A percentile compares a stretch with the other conserved stretches of the same genome.
Conservation (phyloP, 2,888 invertebrate species). For the Pollenia amentaria region DNA sequence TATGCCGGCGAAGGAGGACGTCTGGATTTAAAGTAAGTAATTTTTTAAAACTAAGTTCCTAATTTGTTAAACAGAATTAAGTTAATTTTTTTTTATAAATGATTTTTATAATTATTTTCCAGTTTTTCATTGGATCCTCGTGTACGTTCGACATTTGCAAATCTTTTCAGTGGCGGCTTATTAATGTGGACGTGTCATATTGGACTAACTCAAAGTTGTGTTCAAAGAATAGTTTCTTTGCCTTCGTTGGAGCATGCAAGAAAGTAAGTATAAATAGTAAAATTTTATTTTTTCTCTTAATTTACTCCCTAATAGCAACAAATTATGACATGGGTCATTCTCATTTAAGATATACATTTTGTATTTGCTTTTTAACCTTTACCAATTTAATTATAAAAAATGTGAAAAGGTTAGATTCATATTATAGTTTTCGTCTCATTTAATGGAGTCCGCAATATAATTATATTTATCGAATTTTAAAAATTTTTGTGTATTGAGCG, state of each 20-base stretch:
- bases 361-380: too few species aligned
- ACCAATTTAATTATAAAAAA: too few species aligned
- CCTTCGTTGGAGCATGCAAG: conserved; percentile 86
- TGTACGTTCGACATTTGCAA: conserved; percentile 88
- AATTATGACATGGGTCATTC: not conserved
- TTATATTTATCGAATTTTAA: too few species aligned
- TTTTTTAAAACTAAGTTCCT: not conserved
- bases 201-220: conserved; percentile 90
- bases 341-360: too few species aligned
- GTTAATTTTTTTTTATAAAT: not conserved
- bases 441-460: too few species aligned
- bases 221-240: conserved; percentile 89
- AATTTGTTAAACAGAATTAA: not conserved
- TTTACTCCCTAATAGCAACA: not conserved
- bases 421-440: too few species aligned
- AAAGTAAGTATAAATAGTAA: conserved; percentile 81
- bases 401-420: too few species aligned
- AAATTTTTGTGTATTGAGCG: too few species aligned
- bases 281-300: not conserved
- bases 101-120: conserved; percentile 20
- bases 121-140: conserved; percentile 88
- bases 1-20: conserved; percentile 82
- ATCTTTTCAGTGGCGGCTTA: conserved; percentile 87
- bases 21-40: conserved; percentile 82
- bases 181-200: conserved; percentile 88